These are phyloP conservation scores for Cybosia mesomella DNA, from an alignment of 2,888 invertebrate species.

Conservation along the genomic window DNA sequence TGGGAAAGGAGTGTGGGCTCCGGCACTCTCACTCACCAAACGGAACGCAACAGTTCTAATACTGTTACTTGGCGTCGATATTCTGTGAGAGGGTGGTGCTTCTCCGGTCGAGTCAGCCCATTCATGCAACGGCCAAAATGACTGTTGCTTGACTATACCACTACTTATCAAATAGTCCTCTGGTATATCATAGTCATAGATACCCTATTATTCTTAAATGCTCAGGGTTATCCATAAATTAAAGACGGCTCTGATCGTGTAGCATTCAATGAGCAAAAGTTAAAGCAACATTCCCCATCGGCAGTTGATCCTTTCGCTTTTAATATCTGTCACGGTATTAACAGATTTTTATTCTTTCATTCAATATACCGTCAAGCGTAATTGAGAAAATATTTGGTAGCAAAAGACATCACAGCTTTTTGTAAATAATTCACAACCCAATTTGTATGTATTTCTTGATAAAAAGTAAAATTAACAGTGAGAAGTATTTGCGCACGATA, in stretches of 20 bases:
- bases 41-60: too few species aligned
- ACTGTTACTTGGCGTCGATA: too few species aligned
- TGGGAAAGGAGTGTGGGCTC: too few species aligned
- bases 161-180: too few species aligned
- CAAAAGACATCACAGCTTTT: slow-evolving; percentile 41
- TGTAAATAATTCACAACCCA: slow-evolving; percentile 38
- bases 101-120: too few species aligned
- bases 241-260: slow-evolving; percentile 19
- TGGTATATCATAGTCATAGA: background rate
- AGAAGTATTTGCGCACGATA: slow-evolving; percentile 11
- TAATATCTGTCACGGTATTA: slow-evolving; percentile 40
- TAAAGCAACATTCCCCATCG: slow-evolving; percentile 37
- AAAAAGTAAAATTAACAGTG: slow-evolving; percentile 18
- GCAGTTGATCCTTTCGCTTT: slow-evolving; percentile 29
- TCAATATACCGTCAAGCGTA: slow-evolving; percentile 41
- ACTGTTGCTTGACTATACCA: too few species aligned
- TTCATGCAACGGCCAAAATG: too few species aligned
- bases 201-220: background rate
- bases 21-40: too few species aligned
- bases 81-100: too few species aligned
- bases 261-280: slow-evolving; percentile 21
- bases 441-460: slow-evolving; percentile 32
- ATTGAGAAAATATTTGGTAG: slow-evolving; percentile 39
- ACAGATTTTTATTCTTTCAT: slow-evolving; percentile 27
- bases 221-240: background rate